phyloP scores from a whole-genome alignment of 2,797 vertebrate genomes.

The Scolopax rusticola region DNA sequence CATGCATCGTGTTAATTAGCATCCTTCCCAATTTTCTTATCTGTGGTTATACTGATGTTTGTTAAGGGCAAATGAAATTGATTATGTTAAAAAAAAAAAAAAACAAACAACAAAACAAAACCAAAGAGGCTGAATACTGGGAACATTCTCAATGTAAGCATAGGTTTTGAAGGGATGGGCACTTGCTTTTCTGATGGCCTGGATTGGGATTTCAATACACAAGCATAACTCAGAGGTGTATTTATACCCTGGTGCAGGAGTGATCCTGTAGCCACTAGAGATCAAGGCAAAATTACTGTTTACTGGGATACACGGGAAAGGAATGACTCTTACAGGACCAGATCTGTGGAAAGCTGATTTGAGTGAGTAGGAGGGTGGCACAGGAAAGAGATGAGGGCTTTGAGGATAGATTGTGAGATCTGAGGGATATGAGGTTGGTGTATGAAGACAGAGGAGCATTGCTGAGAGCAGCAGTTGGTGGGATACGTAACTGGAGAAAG shows the following conservation, averaged over 20 bases:
- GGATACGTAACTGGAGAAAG: not conserved
- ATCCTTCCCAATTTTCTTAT: not conserved
- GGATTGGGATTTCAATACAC: not conserved
- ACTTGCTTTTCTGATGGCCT: not conserved
- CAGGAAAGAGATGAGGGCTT: not conserved
- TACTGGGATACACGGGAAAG: not conserved
- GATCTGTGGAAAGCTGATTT: fast-evolving
- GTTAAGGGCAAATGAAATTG: slow-evolving; percentile 15
- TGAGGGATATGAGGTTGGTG: not conserved
- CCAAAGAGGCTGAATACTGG: not conserved
- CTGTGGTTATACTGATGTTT: not conserved
- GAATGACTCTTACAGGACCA: not conserved
- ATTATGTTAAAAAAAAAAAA: not conserved
- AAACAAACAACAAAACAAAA: too few species aligned
- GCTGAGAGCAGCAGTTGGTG: not conserved
- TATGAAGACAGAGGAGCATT: not conserved
- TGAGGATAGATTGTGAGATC: not conserved
- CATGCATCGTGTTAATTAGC: not conserved
- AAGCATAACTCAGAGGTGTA: not conserved
- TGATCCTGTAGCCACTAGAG: not conserved
- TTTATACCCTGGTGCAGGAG: not conserved
- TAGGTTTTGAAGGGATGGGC: not conserved
- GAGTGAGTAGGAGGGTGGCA: not conserved
- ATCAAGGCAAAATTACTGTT: not conserved
- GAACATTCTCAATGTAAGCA: not conserved